phyloP scores from a whole-genome alignment of 2,113 vertebrate genomes.

The Cololabis saira region DNA sequence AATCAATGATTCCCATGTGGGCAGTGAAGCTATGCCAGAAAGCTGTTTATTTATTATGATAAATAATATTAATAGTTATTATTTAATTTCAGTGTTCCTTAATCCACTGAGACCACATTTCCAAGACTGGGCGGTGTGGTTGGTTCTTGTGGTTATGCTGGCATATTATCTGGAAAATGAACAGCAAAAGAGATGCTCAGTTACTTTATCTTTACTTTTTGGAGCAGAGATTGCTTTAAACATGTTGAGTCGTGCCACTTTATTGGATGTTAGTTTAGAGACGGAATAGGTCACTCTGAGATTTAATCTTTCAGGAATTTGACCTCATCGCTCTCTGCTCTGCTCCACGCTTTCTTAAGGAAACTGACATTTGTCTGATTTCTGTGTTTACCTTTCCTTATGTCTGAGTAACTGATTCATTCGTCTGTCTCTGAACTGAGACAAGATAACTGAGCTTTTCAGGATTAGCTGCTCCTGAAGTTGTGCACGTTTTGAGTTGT shows the following conservation, averaged over 20 bases:
- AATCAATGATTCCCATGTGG: not conserved
- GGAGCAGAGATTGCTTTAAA: constrained; percentile 7
- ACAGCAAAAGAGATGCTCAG: not conserved
- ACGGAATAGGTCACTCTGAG: constrained; percentile 42
- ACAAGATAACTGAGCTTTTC: not conserved
- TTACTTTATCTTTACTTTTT: not conserved
- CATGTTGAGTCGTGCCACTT: constrained; percentile 47
- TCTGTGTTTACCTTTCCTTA: constrained; percentile 7
- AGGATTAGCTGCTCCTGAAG: too few relatives aligned
- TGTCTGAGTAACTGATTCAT: constrained; percentile 9
- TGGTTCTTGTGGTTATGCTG: constrained; percentile 5
- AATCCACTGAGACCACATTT: too few relatives aligned
- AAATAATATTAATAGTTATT: too few relatives aligned
- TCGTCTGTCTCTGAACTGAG: not conserved
- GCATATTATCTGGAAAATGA: constrained; percentile 1
- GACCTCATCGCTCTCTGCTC: constrained; percentile 37
- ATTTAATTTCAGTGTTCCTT: too few relatives aligned
- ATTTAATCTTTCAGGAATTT: constrained; percentile 64
- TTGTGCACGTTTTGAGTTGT: not conserved
- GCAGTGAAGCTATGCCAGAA: too few relatives aligned
- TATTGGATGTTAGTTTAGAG: constrained; percentile 47
- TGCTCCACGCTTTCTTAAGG: constrained; percentile 19
- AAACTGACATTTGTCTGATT: constrained; percentile 35
- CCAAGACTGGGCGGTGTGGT: not conserved
- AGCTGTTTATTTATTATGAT: too few relatives aligned